Evolutionary conservation across 2,888 invertebrate genomes (phyloP).

Genomic region (Tetragonula carbonaria): DNA sequence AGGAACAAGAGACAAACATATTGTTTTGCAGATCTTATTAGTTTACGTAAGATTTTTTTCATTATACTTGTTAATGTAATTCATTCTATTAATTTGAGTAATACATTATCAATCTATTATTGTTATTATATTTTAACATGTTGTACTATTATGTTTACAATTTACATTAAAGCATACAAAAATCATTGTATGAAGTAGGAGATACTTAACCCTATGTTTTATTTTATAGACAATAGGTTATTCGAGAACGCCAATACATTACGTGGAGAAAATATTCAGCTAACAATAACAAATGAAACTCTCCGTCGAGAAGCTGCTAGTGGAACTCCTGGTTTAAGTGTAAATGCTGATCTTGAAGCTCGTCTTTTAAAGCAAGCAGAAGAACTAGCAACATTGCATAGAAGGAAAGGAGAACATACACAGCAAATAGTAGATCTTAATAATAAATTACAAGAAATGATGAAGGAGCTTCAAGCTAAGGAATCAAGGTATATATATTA

Average conservation of each 20-base stretch:
- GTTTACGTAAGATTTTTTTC: slow-evolving; percentile 88
- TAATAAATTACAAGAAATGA: slow-evolving; percentile 92
- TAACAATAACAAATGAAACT: slow-evolving; percentile 94
- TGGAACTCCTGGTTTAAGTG: slow-evolving; percentile 85
- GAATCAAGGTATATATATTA: slow-evolving; percentile 87
- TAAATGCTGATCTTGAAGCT: slow-evolving; percentile 91
- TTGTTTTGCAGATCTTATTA: slow-evolving; percentile 92
- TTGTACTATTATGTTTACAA: not conserved
- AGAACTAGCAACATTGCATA: slow-evolving; percentile 95
- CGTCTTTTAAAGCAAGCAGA: slow-evolving; percentile 95
- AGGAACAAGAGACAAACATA: slow-evolving; percentile 91
- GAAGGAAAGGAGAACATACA: slow-evolving; percentile 95
- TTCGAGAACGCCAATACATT: slow-evolving; percentile 93
- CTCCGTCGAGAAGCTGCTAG: slow-evolving; percentile 87
- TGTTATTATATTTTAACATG: not conserved
- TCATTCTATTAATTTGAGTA: not conserved
- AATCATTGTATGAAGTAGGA: not conserved
- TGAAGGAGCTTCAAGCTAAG: slow-evolving; percentile 90
- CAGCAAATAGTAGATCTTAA: slow-evolving; percentile 97
- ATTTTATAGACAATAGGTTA: slow-evolving; percentile 91
- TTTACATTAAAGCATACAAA: not conserved
- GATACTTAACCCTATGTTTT: slow-evolving; percentile 42
- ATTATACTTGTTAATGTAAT: not conserved
- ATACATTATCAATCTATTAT: not conserved
- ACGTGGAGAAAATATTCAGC: slow-evolving; percentile 92